Base-by-base conservation (phyloP, 1,140 invertebrate genomes). In the Hypothenemus hampei region DNA sequence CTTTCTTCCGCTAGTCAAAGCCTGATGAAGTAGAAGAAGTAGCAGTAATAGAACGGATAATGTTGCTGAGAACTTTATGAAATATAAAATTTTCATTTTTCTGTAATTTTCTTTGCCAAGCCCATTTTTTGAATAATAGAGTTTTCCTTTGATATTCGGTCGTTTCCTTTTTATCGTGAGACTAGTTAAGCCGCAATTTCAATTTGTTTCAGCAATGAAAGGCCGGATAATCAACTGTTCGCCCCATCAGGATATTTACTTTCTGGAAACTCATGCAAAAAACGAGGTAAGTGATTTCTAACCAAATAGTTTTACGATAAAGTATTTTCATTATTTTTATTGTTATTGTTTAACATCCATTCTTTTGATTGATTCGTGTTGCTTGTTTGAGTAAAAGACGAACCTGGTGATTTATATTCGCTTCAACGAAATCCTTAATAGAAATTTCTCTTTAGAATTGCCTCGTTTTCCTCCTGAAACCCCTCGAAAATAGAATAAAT, bases 201-300 rank as follows among this genome's bases (percentile, higher is more conserved):
- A 52, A 52, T 60, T 69, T 62, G 55, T 66, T 65, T 33, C 62
- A 68, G 65, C 62, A 52, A 70, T 70, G 68, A 70, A 69, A 65
- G 68, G 66, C 37, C 64, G 67, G 60, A 65, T 69, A 53, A 69
- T 69, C 49, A 67, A 62, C 60, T 70, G 62, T 53, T 59, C 58
- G 29, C 57, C 64, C 15, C 68, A 70, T 59, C 68, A 69, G 50
- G 68, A 70, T 56, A 70, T 70, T 44, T 70, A 70, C 58, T 70
- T 67, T 59, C 50, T 70, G 58, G 67, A 70, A 54, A 49, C 55
- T 29, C 46, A 69, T 52, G 63, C 66, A 50, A 70, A 69, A 64
- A 62, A 62, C 29, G 67, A 70, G 67, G 68, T 69, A 65, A 67
- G 20, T 43, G 20, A 43, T 36, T 36, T 36, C 15, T n/a, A n/a